These are phyloP conservation scores for Salmo trutta DNA, from an alignment of 2,797 vertebrate species.

Conservation along the genomic window DNA sequence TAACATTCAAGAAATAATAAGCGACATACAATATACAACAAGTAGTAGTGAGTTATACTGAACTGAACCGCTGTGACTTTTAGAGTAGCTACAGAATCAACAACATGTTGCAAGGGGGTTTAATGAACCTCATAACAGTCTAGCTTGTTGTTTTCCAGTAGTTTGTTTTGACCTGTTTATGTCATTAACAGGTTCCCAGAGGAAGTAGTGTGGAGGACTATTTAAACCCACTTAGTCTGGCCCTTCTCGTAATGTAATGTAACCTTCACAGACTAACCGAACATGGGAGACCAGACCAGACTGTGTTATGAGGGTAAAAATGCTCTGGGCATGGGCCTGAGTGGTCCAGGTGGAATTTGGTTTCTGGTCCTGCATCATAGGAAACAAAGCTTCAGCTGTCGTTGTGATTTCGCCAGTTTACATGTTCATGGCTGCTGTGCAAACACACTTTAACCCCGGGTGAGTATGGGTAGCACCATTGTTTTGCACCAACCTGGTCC, in stretches of 20 bases:
- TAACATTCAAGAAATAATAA: background rate
- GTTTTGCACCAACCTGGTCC: background rate
- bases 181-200: slow-evolving; percentile 69
- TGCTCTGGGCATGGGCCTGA: background rate
- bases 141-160: slow-evolving; percentile 44
- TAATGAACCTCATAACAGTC: slow-evolving; percentile 38
- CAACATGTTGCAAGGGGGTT: slow-evolving; percentile 33
- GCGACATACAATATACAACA: no score
- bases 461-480: background rate
- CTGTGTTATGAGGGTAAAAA: slow-evolving; percentile 6
- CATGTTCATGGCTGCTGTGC: background rate
- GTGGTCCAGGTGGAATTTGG: background rate
- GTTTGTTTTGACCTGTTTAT: slow-evolving; percentile 60
- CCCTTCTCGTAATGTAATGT: slow-evolving; percentile 55
- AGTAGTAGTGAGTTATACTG: background rate
- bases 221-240: slow-evolving; percentile 71
- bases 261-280: slow-evolving; percentile 54
- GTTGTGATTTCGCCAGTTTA: background rate
- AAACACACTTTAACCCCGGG: background rate
- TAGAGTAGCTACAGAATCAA: background rate
- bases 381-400: background rate
- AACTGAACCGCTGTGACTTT: background rate
- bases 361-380: background rate
- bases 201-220: slow-evolving; percentile 60
- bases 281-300: slow-evolving; percentile 48